Evolutionary conservation across 2,113 vertebrate species (phyloP).

Genomic region (Gallinago jamesoni): DNA sequence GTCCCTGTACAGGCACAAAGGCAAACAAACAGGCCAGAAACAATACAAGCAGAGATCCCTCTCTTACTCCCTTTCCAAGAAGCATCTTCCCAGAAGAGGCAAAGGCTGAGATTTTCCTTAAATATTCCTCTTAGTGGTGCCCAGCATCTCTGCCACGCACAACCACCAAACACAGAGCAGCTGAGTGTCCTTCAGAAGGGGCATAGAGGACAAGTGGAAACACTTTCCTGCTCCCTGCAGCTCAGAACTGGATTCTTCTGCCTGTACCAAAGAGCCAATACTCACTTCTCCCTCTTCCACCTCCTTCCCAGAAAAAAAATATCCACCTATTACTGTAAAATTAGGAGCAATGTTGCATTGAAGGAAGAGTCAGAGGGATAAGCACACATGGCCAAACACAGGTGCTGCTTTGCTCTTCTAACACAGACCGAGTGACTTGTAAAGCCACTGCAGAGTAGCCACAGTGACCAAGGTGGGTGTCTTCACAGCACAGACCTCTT

Average conservation of each 20-base stretch:
- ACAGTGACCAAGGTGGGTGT: background rate
- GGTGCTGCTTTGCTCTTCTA: background rate
- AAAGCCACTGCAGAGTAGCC: background rate
- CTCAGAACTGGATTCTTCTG: background rate
- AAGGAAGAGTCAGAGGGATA: background rate
- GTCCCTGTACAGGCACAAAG: background rate
- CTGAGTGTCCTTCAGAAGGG: background rate
- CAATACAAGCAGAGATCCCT: background rate
- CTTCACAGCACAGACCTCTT: background rate
- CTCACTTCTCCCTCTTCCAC: background rate
- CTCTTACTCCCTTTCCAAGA: background rate
- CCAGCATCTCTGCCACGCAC: fast-evolving
- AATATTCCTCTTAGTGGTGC: background rate
- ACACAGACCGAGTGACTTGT: background rate
- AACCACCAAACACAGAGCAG: background rate
- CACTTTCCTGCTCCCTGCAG: background rate
- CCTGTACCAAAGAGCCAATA: background rate
- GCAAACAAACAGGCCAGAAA: background rate
- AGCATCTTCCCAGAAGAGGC: background rate
- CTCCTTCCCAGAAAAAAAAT: background rate
- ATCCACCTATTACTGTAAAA: background rate
- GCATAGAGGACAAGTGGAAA: background rate
- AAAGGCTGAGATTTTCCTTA: background rate
- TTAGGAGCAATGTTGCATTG: background rate
- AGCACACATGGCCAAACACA: background rate